A percentile compares a stretch with the other conserved stretches of the same genome.
These are phyloP conservation scores for Clupea harengus DNA, from an alignment of 2,113 vertebrate genomes.

Conservation along the genomic window DNA sequence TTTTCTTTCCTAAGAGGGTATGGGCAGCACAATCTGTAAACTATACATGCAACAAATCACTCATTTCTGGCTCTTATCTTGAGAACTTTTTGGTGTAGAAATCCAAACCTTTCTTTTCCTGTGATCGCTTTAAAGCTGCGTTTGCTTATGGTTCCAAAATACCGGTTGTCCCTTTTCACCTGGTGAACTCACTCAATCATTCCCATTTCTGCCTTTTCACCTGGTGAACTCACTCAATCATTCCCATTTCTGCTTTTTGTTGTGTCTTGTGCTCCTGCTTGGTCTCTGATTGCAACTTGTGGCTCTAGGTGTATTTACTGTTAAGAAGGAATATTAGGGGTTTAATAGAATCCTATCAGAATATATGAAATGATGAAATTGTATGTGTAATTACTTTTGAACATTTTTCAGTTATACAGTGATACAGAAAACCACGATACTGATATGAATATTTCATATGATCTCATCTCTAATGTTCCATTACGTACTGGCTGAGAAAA, in stretches of 20 bases:
- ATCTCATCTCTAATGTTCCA: not conserved
- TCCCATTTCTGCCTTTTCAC: no score
- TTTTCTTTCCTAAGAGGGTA: not conserved
- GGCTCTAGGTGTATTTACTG: no score
- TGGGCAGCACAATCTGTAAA: no score
- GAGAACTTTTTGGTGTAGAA: not conserved
- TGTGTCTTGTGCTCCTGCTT: no score
- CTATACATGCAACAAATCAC: no score
- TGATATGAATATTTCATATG: not conserved
- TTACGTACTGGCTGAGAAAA: not conserved
- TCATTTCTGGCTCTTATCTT: no score
- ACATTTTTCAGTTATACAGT: not conserved
- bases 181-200: not conserved
- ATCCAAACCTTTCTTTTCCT: not conserved
- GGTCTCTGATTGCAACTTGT: no score
- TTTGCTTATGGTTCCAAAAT: not conserved
- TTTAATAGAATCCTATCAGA: not conserved
- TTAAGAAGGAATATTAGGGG: no score
- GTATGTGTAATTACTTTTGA: not conserved
- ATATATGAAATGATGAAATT: not conserved
- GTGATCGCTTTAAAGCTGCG: not conserved
- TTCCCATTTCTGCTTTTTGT: not conserved
- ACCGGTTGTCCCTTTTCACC: not conserved
- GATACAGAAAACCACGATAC: no score
- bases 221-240: not conserved